Conservation (phyloP, 2,888 invertebrate species). For the Agonum fuliginosum region DNA sequence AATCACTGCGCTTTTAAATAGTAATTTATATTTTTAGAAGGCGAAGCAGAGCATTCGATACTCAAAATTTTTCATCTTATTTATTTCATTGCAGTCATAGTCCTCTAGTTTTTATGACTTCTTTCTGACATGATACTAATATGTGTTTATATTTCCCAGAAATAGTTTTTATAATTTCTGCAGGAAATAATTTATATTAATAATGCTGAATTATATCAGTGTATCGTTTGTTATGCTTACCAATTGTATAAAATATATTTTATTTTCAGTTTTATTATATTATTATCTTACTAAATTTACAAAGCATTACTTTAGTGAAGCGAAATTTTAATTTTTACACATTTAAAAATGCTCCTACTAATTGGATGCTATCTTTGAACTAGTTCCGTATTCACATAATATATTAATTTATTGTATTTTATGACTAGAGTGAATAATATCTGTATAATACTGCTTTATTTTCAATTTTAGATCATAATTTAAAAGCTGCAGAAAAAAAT, state of each 20-base stretch:
- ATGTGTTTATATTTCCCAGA: not conserved
- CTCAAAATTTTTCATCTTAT: slow-evolving; percentile 7
- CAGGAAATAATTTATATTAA: slow-evolving; percentile 15
- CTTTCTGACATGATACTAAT: not conserved
- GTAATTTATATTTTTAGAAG: slow-evolving; percentile 49
- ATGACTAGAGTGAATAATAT: too few relatives aligned
- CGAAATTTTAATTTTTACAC: not conserved
- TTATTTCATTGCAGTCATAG: slow-evolving; percentile 3
- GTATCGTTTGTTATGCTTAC: slow-evolving; percentile 39
- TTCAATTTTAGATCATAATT: too few relatives aligned
- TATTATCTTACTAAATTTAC: not conserved
- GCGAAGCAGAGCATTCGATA: slow-evolving; percentile 29
- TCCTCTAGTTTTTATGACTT: not conserved
- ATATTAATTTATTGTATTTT: too few relatives aligned
- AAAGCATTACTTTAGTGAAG: not conserved
- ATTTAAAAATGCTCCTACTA: not conserved
- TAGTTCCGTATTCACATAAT: too few relatives aligned
- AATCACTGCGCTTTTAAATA: slow-evolving; percentile 45
- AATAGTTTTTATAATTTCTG: not conserved
- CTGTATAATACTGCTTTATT: too few relatives aligned
- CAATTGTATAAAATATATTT: slow-evolving; percentile 12
- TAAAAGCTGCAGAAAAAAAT: too few relatives aligned
- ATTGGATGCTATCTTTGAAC: too few relatives aligned
- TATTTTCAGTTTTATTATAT: not conserved
- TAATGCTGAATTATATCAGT: slow-evolving; percentile 7